Evolutionary conservation across 2,113 vertebrate species (phyloP), one percentile per base, ranked within the genome.

Genomic region (Nestor notabilis): DNA sequence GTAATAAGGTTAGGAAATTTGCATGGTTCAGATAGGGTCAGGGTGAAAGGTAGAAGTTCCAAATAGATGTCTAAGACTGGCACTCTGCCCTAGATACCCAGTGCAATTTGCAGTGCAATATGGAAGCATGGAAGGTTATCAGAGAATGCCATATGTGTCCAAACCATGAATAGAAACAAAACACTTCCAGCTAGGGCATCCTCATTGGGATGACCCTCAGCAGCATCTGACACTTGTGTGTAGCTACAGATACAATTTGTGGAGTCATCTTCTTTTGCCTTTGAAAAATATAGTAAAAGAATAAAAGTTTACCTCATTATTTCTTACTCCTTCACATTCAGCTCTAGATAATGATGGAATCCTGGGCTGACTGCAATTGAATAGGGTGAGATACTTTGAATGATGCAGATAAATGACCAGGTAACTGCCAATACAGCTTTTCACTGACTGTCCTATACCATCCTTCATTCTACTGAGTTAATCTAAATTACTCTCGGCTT

Each of bases 391-490:
- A 28, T 65, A 60, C 52, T 92, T 75, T 65, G 74, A 90, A 83
- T 43, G 12, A 53, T 37, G 41, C 6, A 58, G 18, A 31, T 33
- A 69, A 37, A 70, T 65, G 29, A 80, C 14, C 18, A 33, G 18
- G 13, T 50, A 79, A 49, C 20, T 65, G 46, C 23, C 46, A 83
- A 35, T 49, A 37, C 6, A 64, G 3, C 5, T 71, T 76, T 89
- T 78, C 60, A 86, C 15, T 75, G 50, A 46, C 7, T 83, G 11
- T 70, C 10, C 1, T 70, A 58, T 20, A 83, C 25, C 39, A 49
- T 71, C 74, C 19, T 94, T 97, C 88, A 81, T 76, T 93, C 60
- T 87, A 18, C 37, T 79, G 49, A 82, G 35, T 90, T 95, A 35
- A 68, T 92, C 49, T 91, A 69, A 56, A 88, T 88, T 52, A 69